Base-by-base conservation (phyloP, 2,113 vertebrate species). In the Pogona vitticeps region DNA sequence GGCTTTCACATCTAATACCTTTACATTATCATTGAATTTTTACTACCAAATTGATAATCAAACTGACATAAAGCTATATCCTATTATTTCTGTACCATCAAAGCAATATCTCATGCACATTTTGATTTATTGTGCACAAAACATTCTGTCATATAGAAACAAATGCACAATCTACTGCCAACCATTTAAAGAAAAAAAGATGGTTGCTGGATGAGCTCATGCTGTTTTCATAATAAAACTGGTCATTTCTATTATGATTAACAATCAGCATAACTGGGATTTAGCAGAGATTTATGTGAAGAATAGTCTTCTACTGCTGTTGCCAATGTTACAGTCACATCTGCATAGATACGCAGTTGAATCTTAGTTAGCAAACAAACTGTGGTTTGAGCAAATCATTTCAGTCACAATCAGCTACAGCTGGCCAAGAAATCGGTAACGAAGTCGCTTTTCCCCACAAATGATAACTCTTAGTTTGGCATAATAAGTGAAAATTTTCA, bases 1-100 rank as follows among this genome's bases (percentile, higher is more conserved):
- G 70, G 33, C 26, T 31, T 72, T 26, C 15, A 23, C 40, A 46
- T 14, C 5, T 14, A 71, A 4, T 17, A 68, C n/a, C 26, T 46
- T 61, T 61, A 20, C 17, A 61, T 70, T 79, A 2, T 79, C 89
- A 83, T 80, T 86, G 88, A 78, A 52, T 52, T 63, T 7, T 8
- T 38, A 87, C 0, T 67, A 56, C 79, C 46, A 59, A 88, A 83
- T 88, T 89, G 86, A 88, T 86, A 67, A 59, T 58, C 46, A 83
- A 83, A 71, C 26, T 56, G 18, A 58, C 31, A 72, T 58, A 3
- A 58, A 83, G 67, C 67, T 15, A 82, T 56, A 2, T 12, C 46
- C 13, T 36, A 9, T 71, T 71, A 70, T 68, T 70, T 33, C 33
- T 52, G 28, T n/a, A 5, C 4, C 1, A 26, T 58, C 21, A 71